Percentiles rank a stretch among this genome's conserved stretches.
phyloP scores from a whole-genome alignment of 2,797 vertebrate species.

The Catamblyrhynchus diadema region DNA sequence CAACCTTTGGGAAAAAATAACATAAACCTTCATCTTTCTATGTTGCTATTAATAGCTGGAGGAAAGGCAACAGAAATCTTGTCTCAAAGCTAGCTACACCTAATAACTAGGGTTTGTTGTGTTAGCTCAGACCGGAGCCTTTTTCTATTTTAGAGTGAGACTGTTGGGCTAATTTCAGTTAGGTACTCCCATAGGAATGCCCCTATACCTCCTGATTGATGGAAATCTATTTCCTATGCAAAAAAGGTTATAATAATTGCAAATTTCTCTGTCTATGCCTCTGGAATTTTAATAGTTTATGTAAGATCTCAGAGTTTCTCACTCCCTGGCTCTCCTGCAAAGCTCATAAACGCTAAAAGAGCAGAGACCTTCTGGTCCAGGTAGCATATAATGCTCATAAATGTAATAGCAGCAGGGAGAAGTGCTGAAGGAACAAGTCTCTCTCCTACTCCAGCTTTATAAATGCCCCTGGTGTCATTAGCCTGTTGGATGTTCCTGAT shows the following conservation, averaged over 20 bases:
- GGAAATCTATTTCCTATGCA: background rate
- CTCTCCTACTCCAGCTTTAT: background rate
- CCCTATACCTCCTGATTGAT: background rate
- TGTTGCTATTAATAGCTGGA: background rate
- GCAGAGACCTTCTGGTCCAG: background rate
- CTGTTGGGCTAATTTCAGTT: background rate
- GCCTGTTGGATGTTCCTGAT: background rate
- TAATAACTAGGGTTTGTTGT: background rate
- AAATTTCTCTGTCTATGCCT: background rate
- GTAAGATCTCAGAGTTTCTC: background rate
- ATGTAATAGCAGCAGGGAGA: background rate
- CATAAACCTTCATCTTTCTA: background rate
- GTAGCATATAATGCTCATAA: background rate
- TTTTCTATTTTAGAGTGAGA: background rate
- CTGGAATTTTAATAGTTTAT: conserved; percentile 5
- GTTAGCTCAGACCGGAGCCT: background rate
- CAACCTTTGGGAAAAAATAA: background rate
- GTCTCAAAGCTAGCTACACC: background rate
- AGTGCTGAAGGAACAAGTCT: background rate
- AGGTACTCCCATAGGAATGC: background rate
- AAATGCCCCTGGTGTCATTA: conserved; percentile 3
- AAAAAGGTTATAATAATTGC: background rate
- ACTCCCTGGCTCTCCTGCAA: background rate
- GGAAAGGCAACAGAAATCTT: background rate
- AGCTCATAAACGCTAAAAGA: background rate